These are phyloP conservation scores for Lasioglossum vierecki DNA, from an alignment of 2,888 invertebrate genomes.

Conservation along the genomic window DNA sequence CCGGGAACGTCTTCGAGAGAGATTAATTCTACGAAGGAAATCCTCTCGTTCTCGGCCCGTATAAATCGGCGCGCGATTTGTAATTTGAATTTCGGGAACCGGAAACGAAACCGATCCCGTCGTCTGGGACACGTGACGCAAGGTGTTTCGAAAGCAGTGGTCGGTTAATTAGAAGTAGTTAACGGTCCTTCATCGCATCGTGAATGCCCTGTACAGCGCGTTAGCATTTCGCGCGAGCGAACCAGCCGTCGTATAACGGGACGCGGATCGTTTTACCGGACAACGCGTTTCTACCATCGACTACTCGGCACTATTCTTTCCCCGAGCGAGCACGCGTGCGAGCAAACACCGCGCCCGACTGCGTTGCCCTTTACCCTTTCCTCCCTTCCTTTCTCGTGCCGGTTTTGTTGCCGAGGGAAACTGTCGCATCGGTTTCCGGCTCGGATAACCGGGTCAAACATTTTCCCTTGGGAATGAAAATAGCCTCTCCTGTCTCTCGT, in stretches of 20 bases:
- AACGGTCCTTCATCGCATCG: constrained; percentile 62
- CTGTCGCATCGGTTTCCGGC: neutral
- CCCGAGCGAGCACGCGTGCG: constrained; percentile 2
- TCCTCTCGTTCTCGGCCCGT: no score
- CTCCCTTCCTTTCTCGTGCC: neutral
- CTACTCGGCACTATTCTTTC: constrained; percentile 26
- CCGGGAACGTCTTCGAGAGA: neutral
- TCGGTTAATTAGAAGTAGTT: constrained; percentile 67
- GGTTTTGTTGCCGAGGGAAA: neutral
- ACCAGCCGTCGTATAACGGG: constrained; percentile 66
- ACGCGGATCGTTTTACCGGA: constrained; percentile 60
- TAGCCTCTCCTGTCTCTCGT: neutral
- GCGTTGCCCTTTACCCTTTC: neutral
- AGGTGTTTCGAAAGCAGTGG: constrained; percentile 36
- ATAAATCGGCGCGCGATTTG: no score
- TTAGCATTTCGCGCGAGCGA: constrained; percentile 61
- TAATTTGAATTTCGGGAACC: no score
- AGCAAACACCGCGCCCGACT: neutral
- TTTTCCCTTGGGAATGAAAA: neutral
- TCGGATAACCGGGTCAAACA: neutral
- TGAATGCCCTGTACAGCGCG: constrained; percentile 53
- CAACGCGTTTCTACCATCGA: constrained; percentile 48
- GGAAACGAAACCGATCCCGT: no score
- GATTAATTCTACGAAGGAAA: neutral
- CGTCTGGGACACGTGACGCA: neutral